phyloP scores from a whole-genome alignment of 2,888 invertebrate genomes.

The Clunio marinus region DNA sequence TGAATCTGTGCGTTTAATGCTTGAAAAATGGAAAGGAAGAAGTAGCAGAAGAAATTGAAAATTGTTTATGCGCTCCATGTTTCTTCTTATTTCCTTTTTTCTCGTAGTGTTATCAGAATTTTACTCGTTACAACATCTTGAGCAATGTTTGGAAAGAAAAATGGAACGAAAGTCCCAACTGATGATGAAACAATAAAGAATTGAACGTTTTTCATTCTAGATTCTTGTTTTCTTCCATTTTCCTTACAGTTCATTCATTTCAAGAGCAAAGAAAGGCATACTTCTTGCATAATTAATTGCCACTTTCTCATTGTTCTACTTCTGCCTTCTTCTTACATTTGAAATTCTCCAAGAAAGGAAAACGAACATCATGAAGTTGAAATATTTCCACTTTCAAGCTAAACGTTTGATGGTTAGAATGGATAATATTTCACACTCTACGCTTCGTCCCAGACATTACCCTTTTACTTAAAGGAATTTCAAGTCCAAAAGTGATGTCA shows the following conservation, averaged over 20 bases:
- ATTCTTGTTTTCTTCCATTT: slow-evolving; percentile 14
- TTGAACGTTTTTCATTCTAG: not conserved
- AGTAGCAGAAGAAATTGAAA: slow-evolving; percentile 7
- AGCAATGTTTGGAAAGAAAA: slow-evolving; percentile 6
- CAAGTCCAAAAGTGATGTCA: too few relatives aligned
- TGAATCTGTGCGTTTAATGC: slow-evolving; percentile 11
- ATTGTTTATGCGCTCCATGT: slow-evolving; percentile 3
- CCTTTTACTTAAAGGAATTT: too few relatives aligned
- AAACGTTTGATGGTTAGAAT: not conserved
- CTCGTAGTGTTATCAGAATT: not conserved
- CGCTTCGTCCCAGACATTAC: slow-evolving; percentile 1
- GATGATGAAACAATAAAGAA: slow-evolving; percentile 19
- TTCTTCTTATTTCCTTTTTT: not conserved
- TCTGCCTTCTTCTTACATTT: not conserved
- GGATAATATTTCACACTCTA: slow-evolving; percentile 13
- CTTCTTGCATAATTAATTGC: slow-evolving; percentile 38
- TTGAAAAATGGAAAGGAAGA: too few relatives aligned
- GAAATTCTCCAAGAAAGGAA: not conserved
- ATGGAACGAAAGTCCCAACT: not conserved
- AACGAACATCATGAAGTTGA: not conserved
- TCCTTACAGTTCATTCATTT: not conserved
- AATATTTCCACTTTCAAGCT: not conserved
- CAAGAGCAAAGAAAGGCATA: not conserved
- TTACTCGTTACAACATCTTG: not conserved
- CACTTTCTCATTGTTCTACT: slow-evolving; percentile 30